Evolutionary conservation across 2,113 vertebrate species (phyloP).

Genomic region (Acinonyx jubatus): DNA sequence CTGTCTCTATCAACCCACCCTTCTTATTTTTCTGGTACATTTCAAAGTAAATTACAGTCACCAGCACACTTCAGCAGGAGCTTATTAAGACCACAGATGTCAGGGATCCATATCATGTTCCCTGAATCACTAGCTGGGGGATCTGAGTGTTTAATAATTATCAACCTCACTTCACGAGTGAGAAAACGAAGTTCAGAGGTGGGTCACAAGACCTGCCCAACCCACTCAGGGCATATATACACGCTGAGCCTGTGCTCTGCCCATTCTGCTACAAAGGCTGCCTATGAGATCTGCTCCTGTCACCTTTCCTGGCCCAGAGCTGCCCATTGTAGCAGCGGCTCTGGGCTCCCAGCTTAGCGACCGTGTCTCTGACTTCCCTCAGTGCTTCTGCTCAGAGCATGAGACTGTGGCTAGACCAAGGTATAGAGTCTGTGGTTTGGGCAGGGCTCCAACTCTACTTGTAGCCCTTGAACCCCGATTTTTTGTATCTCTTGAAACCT

Average conservation of each 20-base stretch:
- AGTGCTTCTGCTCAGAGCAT: not conserved
- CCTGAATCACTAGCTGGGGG: not conserved
- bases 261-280: not conserved
- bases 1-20: not conserved
- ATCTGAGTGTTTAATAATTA: not conserved
- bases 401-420: not conserved
- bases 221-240: not conserved
- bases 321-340: not conserved
- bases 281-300: not conserved
- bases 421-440: not conserved
- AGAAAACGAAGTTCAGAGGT: not conserved
- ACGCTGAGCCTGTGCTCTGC: not conserved
- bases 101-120: not conserved
- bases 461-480: not conserved
- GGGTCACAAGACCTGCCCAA: not conserved
- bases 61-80: not conserved
- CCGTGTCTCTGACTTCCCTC: not conserved
- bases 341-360: not conserved
- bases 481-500: not conserved
- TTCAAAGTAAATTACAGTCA: not conserved
- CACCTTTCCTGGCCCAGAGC: not conserved
- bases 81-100: not conserved
- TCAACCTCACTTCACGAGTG: not conserved
- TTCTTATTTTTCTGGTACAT: not conserved
- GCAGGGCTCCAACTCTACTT: not conserved